Conservation (phyloP, 2,797 vertebrate genomes). For the Scolopax rusticola region DNA sequence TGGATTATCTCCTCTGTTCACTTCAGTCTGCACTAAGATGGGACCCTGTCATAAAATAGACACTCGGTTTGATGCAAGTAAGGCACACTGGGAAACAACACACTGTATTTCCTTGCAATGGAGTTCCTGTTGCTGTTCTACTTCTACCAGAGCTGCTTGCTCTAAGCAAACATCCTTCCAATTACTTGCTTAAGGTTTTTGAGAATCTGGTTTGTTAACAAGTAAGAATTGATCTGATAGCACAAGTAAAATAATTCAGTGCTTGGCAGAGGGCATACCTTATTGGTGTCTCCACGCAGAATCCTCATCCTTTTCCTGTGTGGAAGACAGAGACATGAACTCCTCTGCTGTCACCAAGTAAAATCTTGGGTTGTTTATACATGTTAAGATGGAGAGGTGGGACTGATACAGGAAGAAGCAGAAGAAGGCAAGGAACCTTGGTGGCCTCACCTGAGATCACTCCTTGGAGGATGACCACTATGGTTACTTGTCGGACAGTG, state of each 20-base stretch:
- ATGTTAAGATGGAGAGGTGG: accelerated
- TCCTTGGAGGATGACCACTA: background rate
- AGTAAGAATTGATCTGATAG: background rate
- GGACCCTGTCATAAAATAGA: background rate
- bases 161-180: background rate
- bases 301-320: background rate
- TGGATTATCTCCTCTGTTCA: background rate
- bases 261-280: background rate
- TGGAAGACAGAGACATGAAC: background rate
- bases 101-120: accelerated
- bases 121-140: background rate
- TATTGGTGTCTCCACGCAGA: background rate
- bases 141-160: background rate
- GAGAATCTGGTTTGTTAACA: background rate
- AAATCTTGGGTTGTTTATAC: background rate
- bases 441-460: background rate
- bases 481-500: background rate
- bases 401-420: background rate
- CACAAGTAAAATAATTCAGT: background rate
- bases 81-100: background rate
- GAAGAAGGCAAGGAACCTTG: background rate
- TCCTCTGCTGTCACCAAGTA: background rate
- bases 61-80: background rate
- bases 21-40: background rate
- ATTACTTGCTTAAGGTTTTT: background rate